These are phyloP conservation scores for Anguilla japonica DNA, from an alignment of 2,113 vertebrate species.

Conservation along the genomic window DNA sequence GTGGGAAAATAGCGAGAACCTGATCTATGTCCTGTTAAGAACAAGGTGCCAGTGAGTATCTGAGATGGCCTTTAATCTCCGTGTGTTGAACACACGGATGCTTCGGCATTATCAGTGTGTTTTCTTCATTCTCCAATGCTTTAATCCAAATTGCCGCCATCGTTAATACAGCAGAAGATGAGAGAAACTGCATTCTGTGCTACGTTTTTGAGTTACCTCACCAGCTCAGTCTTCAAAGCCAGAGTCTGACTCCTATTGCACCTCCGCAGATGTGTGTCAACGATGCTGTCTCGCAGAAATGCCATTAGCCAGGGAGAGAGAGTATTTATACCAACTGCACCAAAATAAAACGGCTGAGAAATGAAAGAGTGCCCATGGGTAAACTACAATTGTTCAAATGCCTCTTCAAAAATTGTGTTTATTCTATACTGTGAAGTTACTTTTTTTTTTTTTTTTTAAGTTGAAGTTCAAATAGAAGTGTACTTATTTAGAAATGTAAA, in stretches of 20 bases:
- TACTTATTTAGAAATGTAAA: too few species aligned
- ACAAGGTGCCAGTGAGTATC: background rate
- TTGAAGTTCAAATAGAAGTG: too few species aligned
- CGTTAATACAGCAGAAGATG: background rate
- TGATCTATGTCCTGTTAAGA: background rate
- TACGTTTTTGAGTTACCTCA: background rate
- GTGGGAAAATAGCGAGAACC: too few species aligned
- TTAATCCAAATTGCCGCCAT: background rate
- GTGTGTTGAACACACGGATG: background rate
- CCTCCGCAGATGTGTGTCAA: background rate
- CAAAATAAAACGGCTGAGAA: too few species aligned
- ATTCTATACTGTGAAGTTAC: too few species aligned
- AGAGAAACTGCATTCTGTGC: background rate
- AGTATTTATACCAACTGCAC: too few species aligned
- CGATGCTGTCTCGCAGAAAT: background rate
- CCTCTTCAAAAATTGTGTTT: too few species aligned
- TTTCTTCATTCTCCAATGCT: background rate
- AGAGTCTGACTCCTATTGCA: background rate
- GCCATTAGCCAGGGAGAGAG: too few species aligned
- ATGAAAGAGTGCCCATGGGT: too few species aligned
- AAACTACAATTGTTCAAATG: too few species aligned
- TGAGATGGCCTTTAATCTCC: background rate
- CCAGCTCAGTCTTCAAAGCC: background rate
- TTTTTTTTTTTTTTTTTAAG: too few species aligned
- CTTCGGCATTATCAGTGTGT: background rate